These are phyloP conservation scores for Leptinotarsa texana DNA, from an alignment of 1,140 invertebrate genomes.

Conservation along the genomic window DNA sequence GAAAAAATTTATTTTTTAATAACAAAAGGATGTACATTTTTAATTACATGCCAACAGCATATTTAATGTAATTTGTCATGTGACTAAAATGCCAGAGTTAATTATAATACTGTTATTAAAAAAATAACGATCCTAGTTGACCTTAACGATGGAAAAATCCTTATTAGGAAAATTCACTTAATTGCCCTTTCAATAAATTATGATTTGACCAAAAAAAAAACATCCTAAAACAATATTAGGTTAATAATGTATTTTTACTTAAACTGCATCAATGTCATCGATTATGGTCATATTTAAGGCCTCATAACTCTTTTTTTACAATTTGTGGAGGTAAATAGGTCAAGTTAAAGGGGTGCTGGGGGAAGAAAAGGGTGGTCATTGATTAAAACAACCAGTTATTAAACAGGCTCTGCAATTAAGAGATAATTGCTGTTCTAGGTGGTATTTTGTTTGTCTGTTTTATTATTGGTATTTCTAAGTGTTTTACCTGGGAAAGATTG, in stretches of 20 bases:
- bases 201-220: not conserved
- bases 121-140: too few species aligned
- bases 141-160: too few species aligned
- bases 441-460: not conserved
- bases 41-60: too few species aligned
- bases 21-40: too few species aligned
- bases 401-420: not conserved
- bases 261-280: not conserved
- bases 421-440: not conserved
- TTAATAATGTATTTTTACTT: not conserved
- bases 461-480: not conserved
- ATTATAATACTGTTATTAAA: too few species aligned
- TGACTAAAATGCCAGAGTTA: too few species aligned
- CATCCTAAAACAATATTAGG: not conserved
- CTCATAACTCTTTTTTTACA: not conserved
- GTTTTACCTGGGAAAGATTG: not conserved
- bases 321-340: not conserved
- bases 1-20: too few species aligned
- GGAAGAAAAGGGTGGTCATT: not conserved
- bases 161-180: too few species aligned
- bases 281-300: not conserved
- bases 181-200: too few species aligned
- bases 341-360: not conserved
- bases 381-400: constrained; percentile 1
- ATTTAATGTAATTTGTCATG: too few species aligned